A percentile compares a stretch with the other conserved stretches of the same genome.
phyloP scores from a whole-genome alignment of 2,797 vertebrate species.

The Megaceryle alcyon region DNA sequence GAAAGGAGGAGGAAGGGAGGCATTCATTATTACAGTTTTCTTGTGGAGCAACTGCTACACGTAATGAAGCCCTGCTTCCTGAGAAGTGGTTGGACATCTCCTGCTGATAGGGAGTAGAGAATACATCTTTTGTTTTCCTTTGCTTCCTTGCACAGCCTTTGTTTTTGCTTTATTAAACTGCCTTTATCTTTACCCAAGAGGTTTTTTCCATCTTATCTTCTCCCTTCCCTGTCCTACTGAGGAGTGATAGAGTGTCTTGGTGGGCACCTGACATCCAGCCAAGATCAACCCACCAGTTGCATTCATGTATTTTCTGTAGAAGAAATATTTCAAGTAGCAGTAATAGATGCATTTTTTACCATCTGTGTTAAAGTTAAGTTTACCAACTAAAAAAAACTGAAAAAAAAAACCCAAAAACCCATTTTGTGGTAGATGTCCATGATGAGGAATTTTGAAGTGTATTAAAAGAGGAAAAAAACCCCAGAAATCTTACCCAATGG shows the following conservation, averaged over 20 bases:
- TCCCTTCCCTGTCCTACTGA: neutral
- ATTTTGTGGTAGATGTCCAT: neutral
- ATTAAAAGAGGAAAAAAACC: neutral
- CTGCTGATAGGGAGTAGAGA: neutral
- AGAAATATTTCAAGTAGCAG: neutral
- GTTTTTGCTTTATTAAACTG: neutral
- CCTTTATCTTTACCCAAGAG: neutral
- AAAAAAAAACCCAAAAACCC: neutral
- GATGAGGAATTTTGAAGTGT: neutral
- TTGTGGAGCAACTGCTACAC: neutral
- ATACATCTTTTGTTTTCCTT: neutral
- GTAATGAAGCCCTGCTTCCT: neutral
- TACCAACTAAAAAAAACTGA: neutral
- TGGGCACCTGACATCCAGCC: too few species aligned
- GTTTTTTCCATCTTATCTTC: neutral
- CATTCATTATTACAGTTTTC: neutral
- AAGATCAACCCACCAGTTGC: neutral
- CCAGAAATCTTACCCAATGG: neutral
- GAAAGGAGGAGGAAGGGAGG: neutral
- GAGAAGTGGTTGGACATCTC: neutral
- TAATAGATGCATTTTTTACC: neutral
- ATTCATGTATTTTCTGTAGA: neutral
- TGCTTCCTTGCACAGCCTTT: neutral
- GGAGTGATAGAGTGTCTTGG: neutral
- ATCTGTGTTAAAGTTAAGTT: neutral